Evolutionary conservation across 2,113 vertebrate genomes (phyloP).

Genomic region (Tychaedon coryphoeus): DNA sequence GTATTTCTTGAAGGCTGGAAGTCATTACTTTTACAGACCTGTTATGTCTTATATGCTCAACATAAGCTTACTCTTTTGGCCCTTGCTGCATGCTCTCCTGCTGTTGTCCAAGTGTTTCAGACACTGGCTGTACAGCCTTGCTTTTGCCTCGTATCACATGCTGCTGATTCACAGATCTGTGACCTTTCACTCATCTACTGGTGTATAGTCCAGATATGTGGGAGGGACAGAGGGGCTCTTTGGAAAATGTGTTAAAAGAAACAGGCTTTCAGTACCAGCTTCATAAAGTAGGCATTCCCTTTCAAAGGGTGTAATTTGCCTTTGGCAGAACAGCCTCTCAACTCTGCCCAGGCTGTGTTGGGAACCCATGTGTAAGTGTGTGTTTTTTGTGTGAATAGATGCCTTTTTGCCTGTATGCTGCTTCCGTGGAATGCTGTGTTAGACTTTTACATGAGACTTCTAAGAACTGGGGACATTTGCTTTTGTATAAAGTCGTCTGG

Average conservation of each 20-base stretch:
- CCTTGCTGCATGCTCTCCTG: neutral
- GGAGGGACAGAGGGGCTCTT: constrained; percentile 14
- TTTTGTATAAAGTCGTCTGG: constrained; percentile 9
- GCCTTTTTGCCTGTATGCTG: constrained; percentile 5
- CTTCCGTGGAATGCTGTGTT: neutral
- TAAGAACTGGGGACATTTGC: neutral
- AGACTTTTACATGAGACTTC: neutral
- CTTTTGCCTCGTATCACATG: neutral
- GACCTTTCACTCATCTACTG: constrained; percentile 5
- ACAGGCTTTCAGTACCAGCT: constrained; percentile 8
- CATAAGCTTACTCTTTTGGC: constrained; percentile 38
- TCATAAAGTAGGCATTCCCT: neutral
- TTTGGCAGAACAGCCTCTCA: neutral
- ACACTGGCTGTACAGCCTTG: neutral
- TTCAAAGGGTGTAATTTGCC: constrained; percentile 1
- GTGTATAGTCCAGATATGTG: neutral
- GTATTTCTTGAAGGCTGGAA: constrained; percentile 45
- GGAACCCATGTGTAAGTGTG: neutral
- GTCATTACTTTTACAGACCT: constrained; percentile 47
- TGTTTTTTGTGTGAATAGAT: constrained; percentile 7
- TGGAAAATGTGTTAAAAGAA: constrained; percentile 29
- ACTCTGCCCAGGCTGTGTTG: neutral
- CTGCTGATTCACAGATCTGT: constrained; percentile 24
- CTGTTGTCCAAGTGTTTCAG: constrained; percentile 44
- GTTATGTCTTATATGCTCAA: constrained; percentile 52